phyloP scores from a whole-genome alignment of 1,140 invertebrate species.

The Oedothorax gibbosus region DNA sequence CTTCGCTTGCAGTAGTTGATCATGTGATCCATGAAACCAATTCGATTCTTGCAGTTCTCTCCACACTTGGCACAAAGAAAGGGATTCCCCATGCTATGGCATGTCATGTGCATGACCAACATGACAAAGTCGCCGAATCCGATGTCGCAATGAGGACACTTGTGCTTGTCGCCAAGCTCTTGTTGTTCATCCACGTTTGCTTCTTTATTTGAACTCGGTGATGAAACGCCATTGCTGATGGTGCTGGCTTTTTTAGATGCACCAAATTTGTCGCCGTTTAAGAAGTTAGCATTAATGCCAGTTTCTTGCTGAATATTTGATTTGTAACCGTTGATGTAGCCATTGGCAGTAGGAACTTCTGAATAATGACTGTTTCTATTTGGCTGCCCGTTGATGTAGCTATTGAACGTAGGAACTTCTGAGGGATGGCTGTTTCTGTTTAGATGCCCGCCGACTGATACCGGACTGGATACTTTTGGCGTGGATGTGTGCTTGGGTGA shows the following conservation, averaged over 20 bases:
- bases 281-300: too few species aligned
- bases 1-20: slow-evolving; percentile 72
- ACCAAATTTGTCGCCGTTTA: too few species aligned
- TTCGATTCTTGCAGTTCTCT: slow-evolving; percentile 80
- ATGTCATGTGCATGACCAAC: slow-evolving; percentile 96
- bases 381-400: not conserved
- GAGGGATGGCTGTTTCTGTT: not conserved
- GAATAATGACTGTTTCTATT: too few species aligned
- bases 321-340: not conserved
- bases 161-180: slow-evolving; percentile 69
- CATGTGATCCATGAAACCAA: slow-evolving; percentile 93
- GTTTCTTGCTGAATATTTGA: too few species aligned
- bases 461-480: not conserved
- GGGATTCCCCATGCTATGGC: slow-evolving; percentile 89
- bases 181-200: slow-evolving; percentile 15
- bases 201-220: not conserved
- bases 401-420: not conserved
- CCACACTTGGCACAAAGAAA: slow-evolving; percentile 97
- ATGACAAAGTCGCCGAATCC: slow-evolving; percentile 89
- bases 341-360: not conserved
- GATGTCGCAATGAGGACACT: slow-evolving; percentile 90
- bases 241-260: too few species aligned
- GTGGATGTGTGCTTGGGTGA: not conserved
- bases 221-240: too few species aligned
- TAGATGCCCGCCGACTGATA: not conserved